phyloP scores from a whole-genome alignment of 1,140 invertebrate species.

The Cryptotermes secundus region DNA sequence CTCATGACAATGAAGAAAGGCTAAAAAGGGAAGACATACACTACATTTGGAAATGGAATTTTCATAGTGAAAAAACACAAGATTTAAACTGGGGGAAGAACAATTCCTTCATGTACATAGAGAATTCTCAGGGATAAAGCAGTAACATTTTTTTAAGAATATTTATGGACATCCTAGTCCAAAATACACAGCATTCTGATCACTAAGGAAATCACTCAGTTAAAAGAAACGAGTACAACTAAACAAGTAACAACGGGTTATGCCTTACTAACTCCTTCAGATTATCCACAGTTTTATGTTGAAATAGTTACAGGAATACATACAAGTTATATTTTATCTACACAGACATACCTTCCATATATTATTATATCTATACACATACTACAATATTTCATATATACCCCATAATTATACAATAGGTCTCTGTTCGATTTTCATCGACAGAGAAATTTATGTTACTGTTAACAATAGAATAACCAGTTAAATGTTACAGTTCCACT shows the following conservation, averaged over 20 bases:
- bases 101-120: conserved; percentile 24
- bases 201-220: neutral
- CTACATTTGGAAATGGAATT: conserved; percentile 29
- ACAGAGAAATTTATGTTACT: conserved; percentile 15
- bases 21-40: conserved; percentile 30
- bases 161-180: conserved; percentile 26
- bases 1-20: conserved; percentile 31
- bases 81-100: conserved; percentile 23
- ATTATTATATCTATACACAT: conserved; percentile 17
- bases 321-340: conserved; percentile 29
- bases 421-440: neutral
- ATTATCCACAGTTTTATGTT: conserved; percentile 31
- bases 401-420: neutral
- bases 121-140: conserved; percentile 31
- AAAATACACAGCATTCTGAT: conserved; percentile 1
- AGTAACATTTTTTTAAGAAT: conserved; percentile 28
- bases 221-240: conserved; percentile 30
- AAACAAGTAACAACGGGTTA: conserved; percentile 32
- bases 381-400: conserved; percentile 29
- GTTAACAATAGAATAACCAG: conserved; percentile 9
- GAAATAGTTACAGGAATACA: conserved; percentile 32
- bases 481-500: conserved; percentile 5
- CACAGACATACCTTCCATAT: conserved; percentile 26
- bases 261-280: conserved; percentile 32
- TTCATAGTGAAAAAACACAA: conserved; percentile 25